These are phyloP conservation scores for Notocelia uddmanniana DNA, from an alignment of 2,888 invertebrate genomes.

Conservation along the genomic window DNA sequence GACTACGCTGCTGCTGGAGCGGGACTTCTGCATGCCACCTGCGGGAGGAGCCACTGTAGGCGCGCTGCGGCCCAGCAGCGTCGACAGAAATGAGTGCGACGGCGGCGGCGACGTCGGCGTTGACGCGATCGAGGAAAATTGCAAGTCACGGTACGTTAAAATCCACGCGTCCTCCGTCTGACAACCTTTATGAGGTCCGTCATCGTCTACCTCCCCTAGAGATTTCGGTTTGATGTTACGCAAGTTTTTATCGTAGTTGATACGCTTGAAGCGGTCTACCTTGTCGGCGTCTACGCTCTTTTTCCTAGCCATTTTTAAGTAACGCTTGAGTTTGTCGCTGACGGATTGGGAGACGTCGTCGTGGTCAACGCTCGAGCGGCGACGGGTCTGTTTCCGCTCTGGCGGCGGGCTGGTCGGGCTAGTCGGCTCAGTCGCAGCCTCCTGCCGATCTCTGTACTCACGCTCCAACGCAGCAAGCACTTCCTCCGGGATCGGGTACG, in stretches of 20 bases:
- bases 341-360: conserved; percentile 95
- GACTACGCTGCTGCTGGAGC: conserved; percentile 94
- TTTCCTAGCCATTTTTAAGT: conserved; percentile 94
- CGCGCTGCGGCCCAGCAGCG: conserved; percentile 71
- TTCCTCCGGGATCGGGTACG: conserved; percentile 85
- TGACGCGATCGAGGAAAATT: conserved; percentile 71
- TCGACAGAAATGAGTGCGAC: conserved; percentile 77
- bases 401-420: conserved; percentile 76
- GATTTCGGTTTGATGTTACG: conserved; percentile 93
- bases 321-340: conserved; percentile 94
- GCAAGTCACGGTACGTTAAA: conserved; percentile 75
- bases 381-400: conserved; percentile 77
- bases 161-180: conserved; percentile 93
- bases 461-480: conserved; percentile 80
- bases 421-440: conserved; percentile 72
- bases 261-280: conserved; percentile 93
- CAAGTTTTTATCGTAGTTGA: conserved; percentile 94
- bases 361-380: conserved; percentile 92
- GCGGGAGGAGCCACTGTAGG: conserved; percentile 73
- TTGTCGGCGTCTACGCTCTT: conserved; percentile 94
- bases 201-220: conserved; percentile 92
- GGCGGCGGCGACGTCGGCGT: conserved; percentile 82
- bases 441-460: conserved; percentile 73
- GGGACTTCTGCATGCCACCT: conserved; percentile 95
- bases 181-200: conserved; percentile 90